These are phyloP conservation scores for Poeciliopsis occidentalis DNA, from an alignment of 2,113 vertebrate species.

Conservation along the genomic window DNA sequence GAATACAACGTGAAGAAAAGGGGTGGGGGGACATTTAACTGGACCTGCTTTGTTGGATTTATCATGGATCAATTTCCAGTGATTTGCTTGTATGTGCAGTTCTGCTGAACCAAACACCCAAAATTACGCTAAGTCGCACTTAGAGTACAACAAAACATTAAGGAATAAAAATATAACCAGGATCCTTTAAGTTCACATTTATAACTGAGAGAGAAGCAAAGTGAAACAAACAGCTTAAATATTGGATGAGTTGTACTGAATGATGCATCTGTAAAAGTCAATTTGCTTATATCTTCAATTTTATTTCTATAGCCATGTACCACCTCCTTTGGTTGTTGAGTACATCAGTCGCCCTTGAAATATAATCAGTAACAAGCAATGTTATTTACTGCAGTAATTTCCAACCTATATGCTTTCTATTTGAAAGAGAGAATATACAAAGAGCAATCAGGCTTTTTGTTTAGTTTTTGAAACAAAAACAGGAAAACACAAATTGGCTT, in stretches of 20 bases:
- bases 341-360: no score
- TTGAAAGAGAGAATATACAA: no score
- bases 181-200: not conserved
- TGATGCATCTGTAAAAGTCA: not conserved
- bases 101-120: no score
- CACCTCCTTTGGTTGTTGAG: no score
- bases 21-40: constrained; percentile 35
- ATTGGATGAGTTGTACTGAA: not conserved
- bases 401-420: no score
- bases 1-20: constrained; percentile 29
- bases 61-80: not conserved
- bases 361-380: no score
- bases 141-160: not conserved
- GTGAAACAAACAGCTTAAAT: not conserved
- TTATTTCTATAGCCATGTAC: no score
- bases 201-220: not conserved
- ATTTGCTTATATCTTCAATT: not conserved
- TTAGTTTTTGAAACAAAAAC: constrained; percentile 32
- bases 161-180: not conserved
- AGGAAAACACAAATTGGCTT: constrained; percentile 50
- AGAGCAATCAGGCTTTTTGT: no score
- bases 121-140: no score
- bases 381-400: no score
- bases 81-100: not conserved
- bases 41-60: constrained; percentile 13